Percentiles rank a stretch among this genome's conserved stretches.
phyloP scores from a whole-genome alignment of 2,888 invertebrate genomes.

The Athripsodes cinereus region DNA sequence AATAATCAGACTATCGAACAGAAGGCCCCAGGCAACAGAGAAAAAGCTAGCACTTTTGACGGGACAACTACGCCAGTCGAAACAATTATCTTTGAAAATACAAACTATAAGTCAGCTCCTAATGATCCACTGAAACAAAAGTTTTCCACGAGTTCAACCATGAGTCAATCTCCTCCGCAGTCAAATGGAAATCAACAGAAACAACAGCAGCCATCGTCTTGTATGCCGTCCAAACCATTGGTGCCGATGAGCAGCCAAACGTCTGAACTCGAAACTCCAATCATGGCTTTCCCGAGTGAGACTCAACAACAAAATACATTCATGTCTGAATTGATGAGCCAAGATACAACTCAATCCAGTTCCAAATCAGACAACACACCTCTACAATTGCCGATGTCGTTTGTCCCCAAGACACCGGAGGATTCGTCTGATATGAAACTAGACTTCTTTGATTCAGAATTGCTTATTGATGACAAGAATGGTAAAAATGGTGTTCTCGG shows the following conservation, averaged over 20 bases:
- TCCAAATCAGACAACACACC: constrained; percentile 42
- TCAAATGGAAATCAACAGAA: constrained; percentile 27
- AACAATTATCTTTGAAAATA: constrained; percentile 88
- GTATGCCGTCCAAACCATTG: constrained; percentile 29
- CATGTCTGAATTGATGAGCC: constrained; percentile 46
- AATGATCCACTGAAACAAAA: constrained; percentile 60
- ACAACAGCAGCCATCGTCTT: constrained; percentile 27
- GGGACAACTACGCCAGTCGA: constrained; percentile 76
- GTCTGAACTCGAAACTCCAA: constrained; percentile 48
- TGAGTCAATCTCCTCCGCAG: constrained; percentile 39
- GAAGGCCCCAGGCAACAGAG: constrained; percentile 32
- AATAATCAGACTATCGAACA: constrained; percentile 40
- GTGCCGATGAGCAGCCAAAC: constrained; percentile 12
- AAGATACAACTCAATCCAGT: constrained; percentile 36
- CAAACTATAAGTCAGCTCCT: constrained; percentile 76
- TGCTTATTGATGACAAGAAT: constrained; percentile 67
- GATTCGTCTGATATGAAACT: constrained; percentile 84
- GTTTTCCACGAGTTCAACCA: constrained; percentile 46
- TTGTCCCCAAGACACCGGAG: constrained; percentile 58
- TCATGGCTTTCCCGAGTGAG: constrained; percentile 43
- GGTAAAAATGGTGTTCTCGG: constrained; percentile 47
- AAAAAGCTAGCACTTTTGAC: constrained; percentile 58
- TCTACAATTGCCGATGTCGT: constrained; percentile 62
- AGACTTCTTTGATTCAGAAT: constrained; percentile 85
- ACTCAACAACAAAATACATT: constrained; percentile 41